Conservation (phyloP, 2,797 vertebrate species). For the Sternotherus odoratus region DNA sequence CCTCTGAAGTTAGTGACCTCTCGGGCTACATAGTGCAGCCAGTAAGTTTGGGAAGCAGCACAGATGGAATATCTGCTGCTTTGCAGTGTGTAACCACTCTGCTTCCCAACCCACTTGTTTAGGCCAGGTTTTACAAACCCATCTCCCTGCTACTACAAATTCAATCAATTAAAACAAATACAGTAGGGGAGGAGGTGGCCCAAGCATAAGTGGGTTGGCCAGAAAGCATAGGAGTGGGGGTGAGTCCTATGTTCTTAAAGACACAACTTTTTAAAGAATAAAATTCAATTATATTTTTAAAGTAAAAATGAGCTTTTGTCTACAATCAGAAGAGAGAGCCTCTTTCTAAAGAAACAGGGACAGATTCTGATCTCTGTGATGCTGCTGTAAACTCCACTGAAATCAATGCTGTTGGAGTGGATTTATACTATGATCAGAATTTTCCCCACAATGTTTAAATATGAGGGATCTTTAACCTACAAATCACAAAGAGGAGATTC, state of each 20-base stretch:
- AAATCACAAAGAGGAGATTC: neutral
- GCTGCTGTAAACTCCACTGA: neutral
- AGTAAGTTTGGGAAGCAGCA: neutral
- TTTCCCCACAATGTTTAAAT: neutral
- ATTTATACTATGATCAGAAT: neutral
- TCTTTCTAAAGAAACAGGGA: neutral
- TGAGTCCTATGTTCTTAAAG: neutral
- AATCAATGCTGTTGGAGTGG: too few species aligned
- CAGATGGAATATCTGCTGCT: neutral
- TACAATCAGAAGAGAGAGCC: neutral
- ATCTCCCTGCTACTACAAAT: neutral
- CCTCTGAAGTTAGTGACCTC: neutral
- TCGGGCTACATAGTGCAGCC: neutral
- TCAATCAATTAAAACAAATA: neutral
- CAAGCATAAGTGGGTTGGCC: neutral
- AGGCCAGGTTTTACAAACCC: neutral
- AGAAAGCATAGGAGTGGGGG: neutral
- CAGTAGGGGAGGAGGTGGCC: neutral
- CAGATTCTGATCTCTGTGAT: neutral
- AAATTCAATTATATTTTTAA: neutral
- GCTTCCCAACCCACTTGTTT: neutral
- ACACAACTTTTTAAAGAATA: neutral
- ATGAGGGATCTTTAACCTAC: neutral
- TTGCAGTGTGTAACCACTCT: neutral
- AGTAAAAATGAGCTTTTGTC: neutral